These are phyloP conservation scores for Drosophila ananassae DNA, from an alignment of 1,140 invertebrate genomes.

Conservation along the genomic window DNA sequence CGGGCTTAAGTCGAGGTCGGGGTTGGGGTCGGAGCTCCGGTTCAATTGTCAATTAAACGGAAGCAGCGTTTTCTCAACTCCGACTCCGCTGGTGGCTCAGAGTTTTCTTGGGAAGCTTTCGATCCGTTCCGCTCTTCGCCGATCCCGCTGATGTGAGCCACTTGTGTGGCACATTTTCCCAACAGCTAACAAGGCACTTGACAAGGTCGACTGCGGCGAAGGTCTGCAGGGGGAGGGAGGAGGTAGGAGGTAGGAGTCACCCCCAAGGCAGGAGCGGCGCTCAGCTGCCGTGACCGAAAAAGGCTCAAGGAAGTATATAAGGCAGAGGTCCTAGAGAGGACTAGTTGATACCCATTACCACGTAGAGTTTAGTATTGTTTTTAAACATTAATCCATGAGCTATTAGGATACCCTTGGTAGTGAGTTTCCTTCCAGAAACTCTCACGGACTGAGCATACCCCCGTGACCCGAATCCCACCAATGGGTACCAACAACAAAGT, in stretches of 20 bases:
- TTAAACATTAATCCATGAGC: no score
- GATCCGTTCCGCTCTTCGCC: slow-evolving; percentile 16
- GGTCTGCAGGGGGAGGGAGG: neutral
- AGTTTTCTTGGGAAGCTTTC: slow-evolving; percentile 59
- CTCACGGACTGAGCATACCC: slow-evolving; percentile 10
- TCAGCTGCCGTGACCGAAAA: slow-evolving; percentile 62
- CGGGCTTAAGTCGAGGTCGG: slow-evolving; percentile 9
- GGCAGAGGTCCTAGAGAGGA: neutral
- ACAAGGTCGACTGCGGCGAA: slow-evolving; percentile 44
- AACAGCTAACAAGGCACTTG: slow-evolving; percentile 68
- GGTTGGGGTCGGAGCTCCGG: slow-evolving; percentile 25
- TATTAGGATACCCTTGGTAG: no score
- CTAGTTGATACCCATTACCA: slow-evolving; percentile 1
- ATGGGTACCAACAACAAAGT: slow-evolving; percentile 42
- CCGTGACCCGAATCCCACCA: neutral
- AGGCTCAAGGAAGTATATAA: slow-evolving; percentile 4
- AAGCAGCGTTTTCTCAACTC: slow-evolving; percentile 69
- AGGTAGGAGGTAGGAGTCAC: slow-evolving; percentile 42
- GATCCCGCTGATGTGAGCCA: slow-evolving; percentile 83
- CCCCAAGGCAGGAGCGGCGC: slow-evolving; percentile 55
- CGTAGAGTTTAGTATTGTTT: neutral
- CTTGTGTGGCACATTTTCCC: slow-evolving; percentile 79
- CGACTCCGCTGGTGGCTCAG: slow-evolving; percentile 39
- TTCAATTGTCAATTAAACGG: slow-evolving; percentile 82
- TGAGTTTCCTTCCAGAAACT: neutral